Percentiles rank a stretch among this genome's conserved stretches.
Evolutionary conservation across 2,797 vertebrate genomes (phyloP).

Genomic region (Hybognathus amarus): DNA sequence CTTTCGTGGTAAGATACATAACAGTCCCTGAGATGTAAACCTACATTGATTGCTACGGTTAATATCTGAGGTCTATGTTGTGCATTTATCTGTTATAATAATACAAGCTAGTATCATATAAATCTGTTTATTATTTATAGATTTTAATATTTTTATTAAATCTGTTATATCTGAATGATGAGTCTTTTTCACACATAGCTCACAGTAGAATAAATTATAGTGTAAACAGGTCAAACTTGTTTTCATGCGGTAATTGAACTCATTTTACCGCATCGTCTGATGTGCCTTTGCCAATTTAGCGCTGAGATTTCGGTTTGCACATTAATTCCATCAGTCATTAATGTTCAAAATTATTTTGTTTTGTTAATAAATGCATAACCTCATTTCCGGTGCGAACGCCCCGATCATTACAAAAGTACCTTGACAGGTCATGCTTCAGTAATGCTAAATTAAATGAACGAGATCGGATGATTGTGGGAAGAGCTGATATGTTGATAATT

Average conservation of each 20-base stretch:
- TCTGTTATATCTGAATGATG: background rate
- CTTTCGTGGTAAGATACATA: background rate
- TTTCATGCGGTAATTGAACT: conserved; percentile 21
- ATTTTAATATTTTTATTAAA: background rate
- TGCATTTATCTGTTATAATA: background rate
- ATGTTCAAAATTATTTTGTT: conserved; percentile 42
- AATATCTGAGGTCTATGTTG: background rate
- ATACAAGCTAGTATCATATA: background rate
- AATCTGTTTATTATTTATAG: background rate
- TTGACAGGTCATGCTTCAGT: conserved; percentile 40
- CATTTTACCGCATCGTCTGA: conserved; percentile 36
- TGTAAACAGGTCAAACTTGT: conserved; percentile 23
- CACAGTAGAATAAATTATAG: conserved; percentile 12
- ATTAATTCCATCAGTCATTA: conserved; percentile 38
- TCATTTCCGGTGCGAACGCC: conserved; percentile 21
- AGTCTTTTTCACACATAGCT: background rate
- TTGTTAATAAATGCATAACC: conserved; percentile 38
- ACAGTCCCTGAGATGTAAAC: background rate
- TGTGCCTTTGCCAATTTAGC: conserved; percentile 40
- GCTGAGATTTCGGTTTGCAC: conserved; percentile 18
- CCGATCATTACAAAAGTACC: conserved; percentile 42
- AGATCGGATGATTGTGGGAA: conserved; percentile 25
- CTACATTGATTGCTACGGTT: background rate
- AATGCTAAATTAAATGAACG: conserved; percentile 40
- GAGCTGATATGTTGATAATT: conserved; percentile 43